Conservation (phyloP, 1,140 invertebrate species). For the Aphidius gifuensis region DNA sequence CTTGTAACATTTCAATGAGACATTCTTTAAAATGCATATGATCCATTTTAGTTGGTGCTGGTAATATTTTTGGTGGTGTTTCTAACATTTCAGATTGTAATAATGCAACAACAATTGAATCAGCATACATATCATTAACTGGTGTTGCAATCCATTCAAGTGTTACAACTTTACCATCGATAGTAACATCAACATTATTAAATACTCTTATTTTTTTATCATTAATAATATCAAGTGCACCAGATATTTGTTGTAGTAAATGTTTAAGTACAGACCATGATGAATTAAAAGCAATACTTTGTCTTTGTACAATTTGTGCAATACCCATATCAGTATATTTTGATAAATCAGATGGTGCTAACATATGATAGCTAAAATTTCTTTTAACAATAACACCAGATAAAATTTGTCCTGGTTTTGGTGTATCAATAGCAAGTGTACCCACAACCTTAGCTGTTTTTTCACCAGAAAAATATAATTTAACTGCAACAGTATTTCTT, state of each 20-base stretch:
- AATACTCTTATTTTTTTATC: conserved; percentile 76
- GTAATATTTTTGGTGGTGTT: conserved; percentile 59
- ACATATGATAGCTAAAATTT: conserved; percentile 97
- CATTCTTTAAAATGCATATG: conserved; percentile 90
- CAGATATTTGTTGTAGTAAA: conserved; percentile 79
- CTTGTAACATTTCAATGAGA: conserved; percentile 86
- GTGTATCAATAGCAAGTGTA: conserved; percentile 77
- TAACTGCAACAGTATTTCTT: conserved; percentile 88
- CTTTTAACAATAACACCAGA: conserved; percentile 95
- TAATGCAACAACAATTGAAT: conserved; percentile 83
- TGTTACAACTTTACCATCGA: conserved; percentile 81
- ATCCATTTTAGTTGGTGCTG: conserved; percentile 69
- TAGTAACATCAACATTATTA: conserved; percentile 73
- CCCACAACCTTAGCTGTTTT: conserved; percentile 99
- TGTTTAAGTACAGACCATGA: conserved; percentile 76
- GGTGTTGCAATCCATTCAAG: conserved; percentile 94
- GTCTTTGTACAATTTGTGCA: conserved; percentile 86
- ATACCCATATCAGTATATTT: conserved; percentile 96
- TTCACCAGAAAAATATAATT: conserved; percentile 93
- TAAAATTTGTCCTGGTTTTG: conserved; percentile 73
- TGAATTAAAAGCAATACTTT: conserved; percentile 84
- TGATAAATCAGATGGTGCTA: conserved; percentile 85
- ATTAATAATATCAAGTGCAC: conserved; percentile 72
- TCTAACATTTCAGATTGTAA: conserved; percentile 73
- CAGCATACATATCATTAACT: conserved; percentile 96